Evolutionary conservation across 2,888 invertebrate genomes (phyloP).

Genomic region (Rhagonycha fulva): DNA sequence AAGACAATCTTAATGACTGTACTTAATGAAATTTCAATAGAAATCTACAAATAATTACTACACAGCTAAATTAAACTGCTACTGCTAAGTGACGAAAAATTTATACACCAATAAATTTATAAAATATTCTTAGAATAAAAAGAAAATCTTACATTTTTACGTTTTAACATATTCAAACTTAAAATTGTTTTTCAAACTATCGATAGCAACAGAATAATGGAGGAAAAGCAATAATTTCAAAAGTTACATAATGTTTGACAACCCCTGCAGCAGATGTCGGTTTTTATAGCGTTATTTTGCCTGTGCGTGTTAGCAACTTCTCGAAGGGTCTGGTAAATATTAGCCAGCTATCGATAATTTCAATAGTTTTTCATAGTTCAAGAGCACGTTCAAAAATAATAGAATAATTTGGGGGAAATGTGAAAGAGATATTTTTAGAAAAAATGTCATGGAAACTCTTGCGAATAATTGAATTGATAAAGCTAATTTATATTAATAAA

Average conservation of each 20-base stretch:
- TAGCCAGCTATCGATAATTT: constrained; percentile 7
- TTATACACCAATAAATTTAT: not conserved
- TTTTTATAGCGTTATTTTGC: constrained; percentile 26
- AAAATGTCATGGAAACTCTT: not conserved
- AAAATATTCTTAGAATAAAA: constrained; percentile 8
- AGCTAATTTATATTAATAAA: not conserved
- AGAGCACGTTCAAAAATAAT: not conserved
- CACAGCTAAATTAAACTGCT: not conserved
- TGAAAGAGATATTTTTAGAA: not conserved
- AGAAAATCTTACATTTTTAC: not conserved
- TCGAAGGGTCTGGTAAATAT: constrained; percentile 11
- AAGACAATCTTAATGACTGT: constrained; percentile 8
- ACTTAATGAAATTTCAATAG: constrained; percentile 9
- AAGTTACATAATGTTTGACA: constrained; percentile 24
- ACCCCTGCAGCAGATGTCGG: constrained; percentile 22
- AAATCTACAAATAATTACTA: not conserved
- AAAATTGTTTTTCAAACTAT: constrained; percentile 22
- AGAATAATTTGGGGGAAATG: not conserved
- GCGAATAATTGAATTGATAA: not conserved
- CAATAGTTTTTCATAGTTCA: not conserved
- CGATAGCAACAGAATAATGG: constrained; percentile 21
- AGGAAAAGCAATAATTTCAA: constrained; percentile 19
- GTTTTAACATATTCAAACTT: constrained; percentile 18
- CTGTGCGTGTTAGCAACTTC: constrained; percentile 13
- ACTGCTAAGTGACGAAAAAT: not conserved